Evolutionary conservation across 2,888 invertebrate genomes (phyloP).

Genomic region (Halictus quadricinctus): DNA sequence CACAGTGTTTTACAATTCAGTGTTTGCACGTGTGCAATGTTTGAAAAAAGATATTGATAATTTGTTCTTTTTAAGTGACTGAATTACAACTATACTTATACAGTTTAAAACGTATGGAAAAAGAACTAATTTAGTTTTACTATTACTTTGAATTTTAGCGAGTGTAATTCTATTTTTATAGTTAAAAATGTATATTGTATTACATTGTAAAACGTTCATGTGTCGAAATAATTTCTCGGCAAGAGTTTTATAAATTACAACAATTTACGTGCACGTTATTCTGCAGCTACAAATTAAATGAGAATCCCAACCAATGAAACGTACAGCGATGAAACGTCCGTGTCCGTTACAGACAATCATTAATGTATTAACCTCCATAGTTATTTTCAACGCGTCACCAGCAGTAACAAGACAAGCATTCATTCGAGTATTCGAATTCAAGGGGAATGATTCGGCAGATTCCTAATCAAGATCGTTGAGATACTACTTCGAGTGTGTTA

Average conservation of each 20-base stretch:
- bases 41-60: no score
- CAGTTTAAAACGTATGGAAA: no score
- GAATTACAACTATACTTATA: no score
- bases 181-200: not conserved
- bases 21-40: no score
- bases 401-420: slow-evolving; percentile 50
- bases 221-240: not conserved
- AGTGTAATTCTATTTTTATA: not conserved
- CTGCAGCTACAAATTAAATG: not conserved
- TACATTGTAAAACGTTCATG: not conserved
- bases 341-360: slow-evolving; percentile 39
- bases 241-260: not conserved
- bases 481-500: slow-evolving; percentile 29
- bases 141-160: no score
- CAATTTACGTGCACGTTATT: not conserved
- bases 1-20: no score
- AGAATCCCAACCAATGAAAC: slow-evolving; percentile 13
- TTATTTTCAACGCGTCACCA: slow-evolving; percentile 56
- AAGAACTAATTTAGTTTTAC: no score
- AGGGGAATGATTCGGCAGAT: slow-evolving; percentile 48
- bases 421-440: slow-evolving; percentile 39
- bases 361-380: slow-evolving; percentile 48
- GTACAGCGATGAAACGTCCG: slow-evolving; percentile 25
- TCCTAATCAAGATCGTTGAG: slow-evolving; percentile 41
- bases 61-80: no score